Evolutionary conservation across 1,140 invertebrate species (phyloP).

Genomic region (Drosophila pseudoobscura): DNA sequence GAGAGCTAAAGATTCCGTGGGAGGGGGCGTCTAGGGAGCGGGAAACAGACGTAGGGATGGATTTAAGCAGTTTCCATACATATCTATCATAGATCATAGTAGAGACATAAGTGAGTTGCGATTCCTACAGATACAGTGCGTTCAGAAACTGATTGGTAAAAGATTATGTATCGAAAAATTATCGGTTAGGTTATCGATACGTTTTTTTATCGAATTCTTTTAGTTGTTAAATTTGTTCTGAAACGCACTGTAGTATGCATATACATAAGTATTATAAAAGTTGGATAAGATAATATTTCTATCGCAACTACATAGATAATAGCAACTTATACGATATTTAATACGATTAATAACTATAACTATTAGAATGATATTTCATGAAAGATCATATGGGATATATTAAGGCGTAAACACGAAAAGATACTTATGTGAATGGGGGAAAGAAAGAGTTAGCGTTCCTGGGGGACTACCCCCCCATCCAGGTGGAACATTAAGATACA

Average conservation of each 20-base stretch:
- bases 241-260: slow-evolving; percentile 11
- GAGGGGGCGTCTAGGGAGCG: not conserved
- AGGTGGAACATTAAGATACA: not conserved
- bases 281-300: slow-evolving; percentile 1
- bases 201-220: no score
- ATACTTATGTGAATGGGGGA: not conserved
- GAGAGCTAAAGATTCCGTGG: not conserved
- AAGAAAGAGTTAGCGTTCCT: not conserved
- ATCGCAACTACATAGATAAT: slow-evolving; percentile 26
- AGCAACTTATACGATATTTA: slow-evolving; percentile 8
- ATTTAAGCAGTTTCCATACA: slow-evolving; percentile 5
- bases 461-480: not conserved
- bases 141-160: not conserved
- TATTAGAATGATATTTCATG: not conserved
- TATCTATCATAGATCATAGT: slow-evolving; percentile 21
- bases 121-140: slow-evolving; percentile 11
- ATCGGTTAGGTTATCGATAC: no score
- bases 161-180: no score
- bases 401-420: no score
- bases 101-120: slow-evolving; percentile 8
- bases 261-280: not conserved
- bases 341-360: not conserved
- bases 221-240: no score
- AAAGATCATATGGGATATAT: no score
- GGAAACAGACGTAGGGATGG: no score